Evolutionary conservation across 2,888 invertebrate species (phyloP).

Genomic region (Notodonta dromedarius): DNA sequence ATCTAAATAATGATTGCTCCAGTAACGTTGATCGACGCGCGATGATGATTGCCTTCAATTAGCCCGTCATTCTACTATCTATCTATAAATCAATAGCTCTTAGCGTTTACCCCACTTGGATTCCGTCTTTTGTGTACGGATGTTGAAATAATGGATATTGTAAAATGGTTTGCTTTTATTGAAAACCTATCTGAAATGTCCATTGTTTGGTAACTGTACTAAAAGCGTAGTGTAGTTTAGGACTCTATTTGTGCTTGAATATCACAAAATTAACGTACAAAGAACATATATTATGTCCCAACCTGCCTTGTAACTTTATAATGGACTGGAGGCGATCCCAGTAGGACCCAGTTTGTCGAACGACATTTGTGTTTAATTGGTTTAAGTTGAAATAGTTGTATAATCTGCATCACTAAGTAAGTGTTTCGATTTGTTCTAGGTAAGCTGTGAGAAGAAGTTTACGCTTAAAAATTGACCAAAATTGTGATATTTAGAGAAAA

Average conservation of each 20-base stretch:
- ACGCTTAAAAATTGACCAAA: conserved; percentile 54
- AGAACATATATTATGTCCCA: too few relatives aligned
- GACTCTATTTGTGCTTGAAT: too few relatives aligned
- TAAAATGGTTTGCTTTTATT: too few relatives aligned
- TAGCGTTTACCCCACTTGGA: conserved; percentile 26
- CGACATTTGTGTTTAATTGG: too few relatives aligned
- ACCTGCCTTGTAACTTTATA: too few relatives aligned
- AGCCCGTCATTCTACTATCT: conserved; percentile 53
- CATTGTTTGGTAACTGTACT: too few relatives aligned
- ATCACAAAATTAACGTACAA: too few relatives aligned
- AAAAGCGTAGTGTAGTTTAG: too few relatives aligned
- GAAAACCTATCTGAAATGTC: too few relatives aligned
- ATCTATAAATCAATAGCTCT: conserved; percentile 60
- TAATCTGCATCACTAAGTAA: conserved; percentile 80
- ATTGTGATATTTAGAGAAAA: conserved; percentile 55
- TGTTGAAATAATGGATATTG: neutral
- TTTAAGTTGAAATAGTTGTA: neutral
- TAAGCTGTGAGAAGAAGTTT: conserved; percentile 85
- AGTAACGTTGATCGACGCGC: conserved; percentile 36
- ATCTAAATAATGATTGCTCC: conserved; percentile 40
- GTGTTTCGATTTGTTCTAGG: conserved; percentile 87
- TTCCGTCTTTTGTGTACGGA: conserved; percentile 4
- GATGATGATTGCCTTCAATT: conserved; percentile 56
- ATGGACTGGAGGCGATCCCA: too few relatives aligned
- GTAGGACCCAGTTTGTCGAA: too few relatives aligned